Evolutionary conservation across 2,888 invertebrate genomes (phyloP), one percentile per base, ranked within the genome.

Genomic region (Nasonovia ribisnigri): DNA sequence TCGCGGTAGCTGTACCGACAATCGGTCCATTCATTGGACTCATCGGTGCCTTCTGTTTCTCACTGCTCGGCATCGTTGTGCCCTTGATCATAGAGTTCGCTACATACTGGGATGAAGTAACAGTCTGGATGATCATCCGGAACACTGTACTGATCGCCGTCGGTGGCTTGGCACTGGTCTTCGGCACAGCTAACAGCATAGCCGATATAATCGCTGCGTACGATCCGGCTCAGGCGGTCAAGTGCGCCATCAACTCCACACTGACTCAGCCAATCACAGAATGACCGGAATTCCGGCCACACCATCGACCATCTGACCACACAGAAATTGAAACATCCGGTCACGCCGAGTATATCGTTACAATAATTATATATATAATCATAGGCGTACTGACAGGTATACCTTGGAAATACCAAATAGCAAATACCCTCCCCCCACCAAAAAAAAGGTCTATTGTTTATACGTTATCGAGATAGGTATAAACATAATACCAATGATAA

Each of bases 21-120:
- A 98, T 99, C 95, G 97, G 97, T 26, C 98, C 99, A 0, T 98
- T 99, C 95, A 98, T 99, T 96, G 97, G 98, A 13, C 96, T 99
- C 90, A 98, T 99, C 95, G 99, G 99, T 95, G 98, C 99, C 87
- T 97, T 99, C 95, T 98, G 98, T 95, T 98, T 98, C 95, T 98
- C 99, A 16, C 97, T 98, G 95, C 97, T 99, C 46, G 99, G 99
- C 36, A 97, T 99, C 67, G 97, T 99, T 92, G 97, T 98, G 90
- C 99, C 99, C 2, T 98, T 97, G 3, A 96, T 98, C 94, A 97
- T 99, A 94, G 98, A 99, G 96, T 96, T 98, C 6, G 96, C 98
- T 94, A 98, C 98, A 0, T 98, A 97, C 95, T 98, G 98, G 98
- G 97, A 98, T 94, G 97, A 97, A 95, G 98, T 98, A 84, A 98